These are phyloP conservation scores for Pachycephus smyrnensis DNA, from an alignment of 2,888 invertebrate species.

Conservation along the genomic window DNA sequence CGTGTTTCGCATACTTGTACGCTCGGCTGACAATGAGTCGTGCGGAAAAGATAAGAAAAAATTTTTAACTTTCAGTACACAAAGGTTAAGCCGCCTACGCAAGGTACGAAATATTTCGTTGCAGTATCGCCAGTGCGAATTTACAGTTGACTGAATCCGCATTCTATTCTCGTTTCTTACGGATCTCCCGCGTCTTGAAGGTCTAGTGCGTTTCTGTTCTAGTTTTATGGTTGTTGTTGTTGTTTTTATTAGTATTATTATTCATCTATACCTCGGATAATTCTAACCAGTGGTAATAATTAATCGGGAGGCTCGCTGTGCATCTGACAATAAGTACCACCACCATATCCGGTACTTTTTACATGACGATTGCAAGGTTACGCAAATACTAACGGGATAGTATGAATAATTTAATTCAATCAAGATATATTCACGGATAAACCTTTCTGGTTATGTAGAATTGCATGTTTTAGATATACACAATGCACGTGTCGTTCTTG, in stretches of 20 bases:
- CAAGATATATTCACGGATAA: not conserved
- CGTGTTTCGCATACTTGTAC: not conserved
- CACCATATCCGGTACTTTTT: conserved; percentile 5
- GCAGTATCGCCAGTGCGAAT: not conserved
- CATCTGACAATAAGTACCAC: not conserved
- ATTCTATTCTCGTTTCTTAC: not conserved
- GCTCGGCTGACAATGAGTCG: not conserved
- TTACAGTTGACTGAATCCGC: not conserved
- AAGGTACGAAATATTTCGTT: not conserved
- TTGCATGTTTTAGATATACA: not conserved
- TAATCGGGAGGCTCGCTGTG: not conserved
- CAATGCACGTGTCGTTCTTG: not conserved
- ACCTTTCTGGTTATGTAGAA: not conserved
- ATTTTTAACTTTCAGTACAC: not conserved
- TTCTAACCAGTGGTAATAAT: not conserved
- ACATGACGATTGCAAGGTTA: not conserved
- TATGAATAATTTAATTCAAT: not conserved
- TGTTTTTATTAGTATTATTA: too few species aligned
- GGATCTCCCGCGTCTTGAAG: not conserved
- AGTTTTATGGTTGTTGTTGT: not conserved
- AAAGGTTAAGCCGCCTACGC: not conserved
- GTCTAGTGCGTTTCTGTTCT: not conserved
- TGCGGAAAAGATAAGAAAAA: not conserved
- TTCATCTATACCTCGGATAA: not conserved
- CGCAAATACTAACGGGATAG: not conserved